phyloP scores from a whole-genome alignment of 2,888 invertebrate species.

The Pteria penguin region DNA sequence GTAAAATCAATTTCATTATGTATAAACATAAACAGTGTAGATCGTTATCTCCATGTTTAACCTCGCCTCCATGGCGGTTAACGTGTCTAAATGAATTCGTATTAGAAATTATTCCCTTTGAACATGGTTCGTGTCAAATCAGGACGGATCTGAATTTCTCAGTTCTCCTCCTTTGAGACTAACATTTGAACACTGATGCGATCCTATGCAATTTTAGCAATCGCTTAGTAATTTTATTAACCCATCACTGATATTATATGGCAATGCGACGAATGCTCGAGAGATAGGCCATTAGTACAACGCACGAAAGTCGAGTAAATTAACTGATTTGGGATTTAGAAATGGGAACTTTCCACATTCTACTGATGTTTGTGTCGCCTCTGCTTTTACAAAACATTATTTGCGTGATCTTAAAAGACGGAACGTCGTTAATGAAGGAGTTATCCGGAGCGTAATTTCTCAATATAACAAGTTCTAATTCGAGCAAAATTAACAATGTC shows the following conservation, averaged over 20 bases:
- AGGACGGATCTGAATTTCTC: not conserved
- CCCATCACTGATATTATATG: slow-evolving; percentile 33
- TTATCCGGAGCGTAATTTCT: too few species aligned
- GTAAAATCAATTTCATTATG: slow-evolving; percentile 9
- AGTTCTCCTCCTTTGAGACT: not conserved
- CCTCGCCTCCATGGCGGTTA: not conserved
- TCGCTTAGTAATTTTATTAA: slow-evolving; percentile 46
- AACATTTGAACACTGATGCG: not conserved
- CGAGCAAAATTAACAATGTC: too few species aligned
- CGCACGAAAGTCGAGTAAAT: slow-evolving; percentile 5
- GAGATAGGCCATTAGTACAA: slow-evolving; percentile 40
- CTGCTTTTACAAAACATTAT: too few species aligned
- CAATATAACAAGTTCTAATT: too few species aligned
- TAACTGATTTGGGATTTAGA: not conserved
- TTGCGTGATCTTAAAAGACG: too few species aligned
- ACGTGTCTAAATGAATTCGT: not conserved
- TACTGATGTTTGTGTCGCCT: too few species aligned
- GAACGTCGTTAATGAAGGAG: too few species aligned
- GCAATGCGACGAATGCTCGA: slow-evolving; percentile 39
- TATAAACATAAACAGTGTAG: slow-evolving; percentile 1
- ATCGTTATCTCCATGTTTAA: slow-evolving; percentile 1
- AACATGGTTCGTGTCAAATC: slow-evolving; percentile 8
- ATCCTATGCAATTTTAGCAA: slow-evolving; percentile 9
- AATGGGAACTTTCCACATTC: not conserved
- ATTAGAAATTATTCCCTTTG: not conserved